phyloP scores from a whole-genome alignment of 2,797 vertebrate genomes.

The Arnoldichthys spilopterus region DNA sequence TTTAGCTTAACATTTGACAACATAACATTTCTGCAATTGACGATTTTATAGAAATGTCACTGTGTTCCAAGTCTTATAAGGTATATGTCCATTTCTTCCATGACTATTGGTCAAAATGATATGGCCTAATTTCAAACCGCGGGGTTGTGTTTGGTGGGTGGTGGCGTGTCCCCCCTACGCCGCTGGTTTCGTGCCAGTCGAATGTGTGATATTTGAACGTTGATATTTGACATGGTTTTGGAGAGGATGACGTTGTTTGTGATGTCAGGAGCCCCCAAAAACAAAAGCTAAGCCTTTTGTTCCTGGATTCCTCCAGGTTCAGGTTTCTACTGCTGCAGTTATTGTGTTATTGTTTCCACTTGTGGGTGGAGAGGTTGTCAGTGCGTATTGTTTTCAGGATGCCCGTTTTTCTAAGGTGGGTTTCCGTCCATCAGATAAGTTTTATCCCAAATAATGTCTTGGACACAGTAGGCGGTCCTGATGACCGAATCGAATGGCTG shows the following conservation, averaged over 20 bases:
- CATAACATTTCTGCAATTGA: too few relatives aligned
- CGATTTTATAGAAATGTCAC: too few relatives aligned
- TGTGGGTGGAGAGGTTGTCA: constrained; percentile 67
- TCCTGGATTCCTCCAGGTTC: constrained; percentile 65
- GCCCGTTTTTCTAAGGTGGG: constrained; percentile 33
- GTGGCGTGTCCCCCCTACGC: too few relatives aligned
- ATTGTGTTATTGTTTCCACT: constrained; percentile 62
- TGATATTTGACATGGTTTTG: constrained; percentile 21
- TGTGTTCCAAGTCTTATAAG: too few relatives aligned
- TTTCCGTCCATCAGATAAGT: not conserved
- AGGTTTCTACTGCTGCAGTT: constrained; percentile 69
- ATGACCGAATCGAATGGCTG: not conserved
- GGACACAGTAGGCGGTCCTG: not conserved
- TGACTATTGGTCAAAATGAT: too few relatives aligned
- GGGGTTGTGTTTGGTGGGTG: too few relatives aligned
- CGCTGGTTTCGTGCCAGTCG: too few relatives aligned
- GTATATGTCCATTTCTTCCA: too few relatives aligned
- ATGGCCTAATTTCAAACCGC: too few relatives aligned
- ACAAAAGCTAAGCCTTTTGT: constrained; percentile 9
- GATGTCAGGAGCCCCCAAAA: constrained; percentile 1
- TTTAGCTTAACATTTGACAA: too few relatives aligned
- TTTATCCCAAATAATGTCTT: not conserved
- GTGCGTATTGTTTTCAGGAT: constrained; percentile 67
- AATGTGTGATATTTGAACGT: not conserved
- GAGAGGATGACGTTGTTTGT: constrained; percentile 15